Evolutionary conservation across 2,113 vertebrate species (phyloP), one percentile per base, ranked within the genome.

Genomic region (Eira barbara): DNA sequence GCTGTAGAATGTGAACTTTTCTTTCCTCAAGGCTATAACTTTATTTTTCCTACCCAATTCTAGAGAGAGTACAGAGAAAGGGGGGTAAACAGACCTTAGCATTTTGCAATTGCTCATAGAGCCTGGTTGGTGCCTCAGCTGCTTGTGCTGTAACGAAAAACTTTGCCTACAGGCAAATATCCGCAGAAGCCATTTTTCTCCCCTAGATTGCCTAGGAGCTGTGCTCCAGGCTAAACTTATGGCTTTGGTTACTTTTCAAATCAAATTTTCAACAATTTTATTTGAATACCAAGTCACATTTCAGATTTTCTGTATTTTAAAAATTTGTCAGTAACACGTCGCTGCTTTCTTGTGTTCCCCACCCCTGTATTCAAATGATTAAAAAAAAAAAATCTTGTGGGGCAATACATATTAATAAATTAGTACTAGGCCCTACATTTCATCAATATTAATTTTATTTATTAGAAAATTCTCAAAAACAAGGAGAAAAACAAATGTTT

Each of bases 81-180:
- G 55, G 15, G 6, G 39, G 5, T 15, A 57, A 47, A 49, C 45
- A 73, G 29, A 74, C 27, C 10, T 45, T 18, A 61, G 52, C 45
- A 20, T 67, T 76, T n/a, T 67, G 31, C 42, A 74, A 2, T 11
- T 83, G 80, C 71, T 92, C n/a, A 0, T 0, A 10, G 36, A 94
- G 67, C 49, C 34, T 42, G 83, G 10, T 79, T 55, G 97, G 49
- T 39, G 36, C 49, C 52, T 59, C 49, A 49, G 42, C 6, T 57
- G 31, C 36, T 12, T 4, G 6, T 79, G 42, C 47, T 97, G 18
- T 88, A 93, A 94, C 49, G 89, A 95, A 96, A 67, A 47, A 0
- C 89, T 93, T 89, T 97, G 97, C 97, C 98, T 92, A 34, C 74
- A 95, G 98, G 97, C 97, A 96, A 59, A 96, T 95, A 57, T 93